Evolutionary conservation across 2,113 vertebrate species (phyloP), one percentile per base, ranked within the genome.

Genomic region (Eubucco bourcierii): DNA sequence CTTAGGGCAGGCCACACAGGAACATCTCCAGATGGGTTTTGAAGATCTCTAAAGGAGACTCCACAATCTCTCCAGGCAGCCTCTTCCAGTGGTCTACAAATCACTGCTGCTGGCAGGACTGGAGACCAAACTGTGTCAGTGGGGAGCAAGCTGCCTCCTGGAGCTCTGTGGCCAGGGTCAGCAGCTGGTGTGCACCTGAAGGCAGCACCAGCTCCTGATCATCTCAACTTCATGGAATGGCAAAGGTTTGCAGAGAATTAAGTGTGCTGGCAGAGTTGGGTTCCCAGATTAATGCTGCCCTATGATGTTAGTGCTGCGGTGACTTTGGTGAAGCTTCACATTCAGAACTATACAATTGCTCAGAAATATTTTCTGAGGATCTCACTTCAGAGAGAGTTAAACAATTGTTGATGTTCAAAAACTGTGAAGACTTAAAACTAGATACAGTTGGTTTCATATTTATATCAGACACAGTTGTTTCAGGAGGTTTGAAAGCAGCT

Each of bases 321-420:
- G 2, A 47, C n/a, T 84, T 76, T 47, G 13, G 47, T 10, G 15
- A 82, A 56, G 19, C 58, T 82, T 71, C 61, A 70, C 41, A 63
- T 33, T 9, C 6, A 15, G 31, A 94, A 31, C 58, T 65, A 56
- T 4, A 82, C 31, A 70, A 65, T 52, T 8, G 25, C 90, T 25
- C 56, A 87, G 37, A 96, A 95, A 84, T 80, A 91, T 21, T 80
- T 94, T 93, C 56, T 86, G 39, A 21, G 80, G 31, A 68, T 17
- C 79, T 31, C 20, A 63, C 18, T 81, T 44, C 39, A 65, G 80
- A 19, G 31, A 93, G 24, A 93, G 60, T 47, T 75, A 94, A 94
- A 90, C 15, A 31, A 37, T 7, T 94, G 79, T 71, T 93, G 23
- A 47, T 71, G 52, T 80, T 90, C 74, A 70, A 88, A 95, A 89